Base-by-base conservation (phyloP, 2,888 invertebrate genomes). In the Dynastes tityus region DNA sequence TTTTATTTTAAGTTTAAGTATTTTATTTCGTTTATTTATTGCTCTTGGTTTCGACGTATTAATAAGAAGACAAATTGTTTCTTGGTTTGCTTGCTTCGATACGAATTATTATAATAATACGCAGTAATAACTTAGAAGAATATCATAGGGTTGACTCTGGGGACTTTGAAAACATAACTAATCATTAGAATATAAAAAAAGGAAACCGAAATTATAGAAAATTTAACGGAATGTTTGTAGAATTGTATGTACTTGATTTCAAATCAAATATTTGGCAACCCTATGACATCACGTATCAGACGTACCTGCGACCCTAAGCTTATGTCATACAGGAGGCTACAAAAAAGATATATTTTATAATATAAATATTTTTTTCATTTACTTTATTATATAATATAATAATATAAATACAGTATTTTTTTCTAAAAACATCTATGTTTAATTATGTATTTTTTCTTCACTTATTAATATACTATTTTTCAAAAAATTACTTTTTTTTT, bases 11-110 rank as follows among this genome's bases (percentile, higher is more conserved):
- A 80, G 68, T 82, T 78, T 82, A 80, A 86, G 85, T 87, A 87
- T 85, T 87, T 88, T 88, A 87, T 88, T 87, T 88, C 87, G 87
- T 87, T 88, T 86, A 83, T 82, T 89, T 89, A 89, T 89, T 89
- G 89, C 89, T 89, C 88, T 89, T 85, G 85, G 89, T 89, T 89
- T 87, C 89, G 80, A 75, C 58, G 74, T 76, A 53, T 71, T 51
- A 45, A 45, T 45, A 37, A 85, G 88, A 89, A 88, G 88, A 89
- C 88, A 85, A 89, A 88, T 87, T 87, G 86, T 87, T 86, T 84
- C 86, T 84, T 85, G 45, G 45, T 45, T 55, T 55, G 6, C 22
- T 55, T 55, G 16, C 13, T 22, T 55, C 8, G 55, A 55, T 55
- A 55, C 55, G n/a, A 55, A 55, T 55, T 55, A 55, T 55, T 55